Evolutionary conservation across 1,140 invertebrate species (phyloP), one percentile per base, ranked within the genome.

Genomic region (Drosophila setifemur): DNA sequence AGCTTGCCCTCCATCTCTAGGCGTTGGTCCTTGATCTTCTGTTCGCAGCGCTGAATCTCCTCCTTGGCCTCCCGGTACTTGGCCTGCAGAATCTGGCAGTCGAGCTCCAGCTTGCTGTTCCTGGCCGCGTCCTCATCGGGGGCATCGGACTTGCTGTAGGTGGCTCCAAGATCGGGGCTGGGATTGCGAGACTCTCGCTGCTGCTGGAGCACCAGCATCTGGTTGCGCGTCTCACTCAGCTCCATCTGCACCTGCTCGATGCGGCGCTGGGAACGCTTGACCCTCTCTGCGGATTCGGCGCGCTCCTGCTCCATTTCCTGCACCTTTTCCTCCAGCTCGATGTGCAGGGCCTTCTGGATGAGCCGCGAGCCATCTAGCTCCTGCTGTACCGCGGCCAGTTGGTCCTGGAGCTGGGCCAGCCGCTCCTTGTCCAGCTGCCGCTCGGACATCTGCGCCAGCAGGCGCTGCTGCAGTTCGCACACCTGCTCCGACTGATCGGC

Each of bases 1-100:
- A 94, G 89, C 89, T 94, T 94, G 52, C 92, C 92, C 72, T 94
- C 93, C 87, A 94, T 93, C 69, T 94, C 93, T 4, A 91, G 90
- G 11, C 93, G 90, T 9, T 94, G 91, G 47, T 93, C 92, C 77
- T 91, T 91, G 0, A 93, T 83, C 33, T 89, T 82, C 12, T 89
- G 73, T 7, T 91, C 82, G 26, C 57, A 60, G 1, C 23, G 48
- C 1, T 16, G 31, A 0, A 57, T 57, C 35, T 90, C 78, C 0
- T 85, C 79, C 26, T 88, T 89, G 12, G 79, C 42, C 6, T 89
- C 88, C 4, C 48, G 61, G 42, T 89, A 89, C 39, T 87, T 86
- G 5, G 77, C 79, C 35, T 77, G 75, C 6, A 89, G 43, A 18
- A 89, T 82, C 39, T 86, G 79, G 9, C 85, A 89, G 40, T 89